Evolutionary conservation across 2,113 vertebrate genomes (phyloP).

Genomic region (Aspiorhynchus laticeps): DNA sequence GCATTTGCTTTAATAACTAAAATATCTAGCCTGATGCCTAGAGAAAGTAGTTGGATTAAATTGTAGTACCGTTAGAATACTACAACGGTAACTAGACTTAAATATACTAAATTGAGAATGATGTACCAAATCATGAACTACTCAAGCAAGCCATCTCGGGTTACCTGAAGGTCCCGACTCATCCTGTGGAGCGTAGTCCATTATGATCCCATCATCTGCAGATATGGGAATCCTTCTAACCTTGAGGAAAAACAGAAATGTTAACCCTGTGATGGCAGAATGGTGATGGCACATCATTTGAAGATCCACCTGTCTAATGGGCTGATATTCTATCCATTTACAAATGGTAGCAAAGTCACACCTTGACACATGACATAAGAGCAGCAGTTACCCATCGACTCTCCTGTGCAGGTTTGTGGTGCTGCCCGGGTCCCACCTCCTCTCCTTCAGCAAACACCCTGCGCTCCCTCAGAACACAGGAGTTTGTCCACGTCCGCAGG

Average conservation of each 20-base stretch:
- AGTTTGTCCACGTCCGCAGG: conserved; percentile 67
- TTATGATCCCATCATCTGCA: conserved; percentile 66
- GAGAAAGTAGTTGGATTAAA: too few species aligned
- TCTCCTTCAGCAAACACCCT: conserved; percentile 61
- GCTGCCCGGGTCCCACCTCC: conserved; percentile 47
- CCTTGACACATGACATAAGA: neutral
- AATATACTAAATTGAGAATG: neutral
- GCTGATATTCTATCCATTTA: neutral
- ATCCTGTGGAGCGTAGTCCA: conserved; percentile 65
- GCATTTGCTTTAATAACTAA: neutral
- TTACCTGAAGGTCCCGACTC: conserved; percentile 45
- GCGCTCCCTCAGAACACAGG: conserved; percentile 62
- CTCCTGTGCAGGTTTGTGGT: conserved; percentile 59
- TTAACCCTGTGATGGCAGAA: neutral
- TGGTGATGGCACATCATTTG: neutral
- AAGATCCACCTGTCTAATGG: neutral
- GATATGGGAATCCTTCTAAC: conserved; percentile 61
- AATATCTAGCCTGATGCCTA: neutral
- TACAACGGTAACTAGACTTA: neutral
- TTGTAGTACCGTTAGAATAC: too few species aligned
- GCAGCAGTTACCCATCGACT: conserved; percentile 66
- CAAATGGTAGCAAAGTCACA: neutral
- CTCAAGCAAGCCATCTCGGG: neutral
- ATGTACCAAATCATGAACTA: neutral
- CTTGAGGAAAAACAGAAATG: conserved; percentile 52